Conservation (phyloP, 37 sponge, comb jelly and placozoan genomes). For the Cliona cf. orientalis region DNA sequence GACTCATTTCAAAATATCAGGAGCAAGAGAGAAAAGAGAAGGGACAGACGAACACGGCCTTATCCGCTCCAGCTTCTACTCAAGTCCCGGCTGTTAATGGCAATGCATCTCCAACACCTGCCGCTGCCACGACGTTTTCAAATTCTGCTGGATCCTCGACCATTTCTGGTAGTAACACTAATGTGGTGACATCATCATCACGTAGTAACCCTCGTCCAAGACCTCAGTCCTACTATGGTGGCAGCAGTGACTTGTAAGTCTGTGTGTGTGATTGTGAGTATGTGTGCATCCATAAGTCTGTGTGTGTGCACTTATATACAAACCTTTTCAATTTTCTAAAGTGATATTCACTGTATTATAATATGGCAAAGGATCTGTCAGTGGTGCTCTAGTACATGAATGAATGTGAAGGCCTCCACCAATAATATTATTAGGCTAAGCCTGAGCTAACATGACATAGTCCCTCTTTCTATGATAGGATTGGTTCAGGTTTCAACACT, state of each 20-base stretch:
- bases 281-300: background rate
- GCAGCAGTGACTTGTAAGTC: background rate
- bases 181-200: background rate
- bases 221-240: constrained; percentile 5
- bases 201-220: background rate
- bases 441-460: no score
- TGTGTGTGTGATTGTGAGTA: background rate
- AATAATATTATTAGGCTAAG: no score
- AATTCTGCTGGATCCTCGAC: background rate
- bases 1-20: constrained; percentile 42
- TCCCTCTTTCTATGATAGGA: no score
- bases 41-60: background rate
- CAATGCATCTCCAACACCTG: background rate
- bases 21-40: constrained; percentile 27
- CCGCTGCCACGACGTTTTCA: background rate
- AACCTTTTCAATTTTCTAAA: background rate
- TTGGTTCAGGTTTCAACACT: no score
- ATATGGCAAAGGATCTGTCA: no score
- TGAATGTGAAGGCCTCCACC: no score
- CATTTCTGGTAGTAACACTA: background rate
- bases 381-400: no score
- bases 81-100: background rate
- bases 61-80: background rate
- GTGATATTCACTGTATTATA: no score
- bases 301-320: background rate